Evolutionary conservation across 2,888 invertebrate genomes (phyloP), one percentile per base, ranked within the genome.

Genomic region (Pammene fasciana): DNA sequence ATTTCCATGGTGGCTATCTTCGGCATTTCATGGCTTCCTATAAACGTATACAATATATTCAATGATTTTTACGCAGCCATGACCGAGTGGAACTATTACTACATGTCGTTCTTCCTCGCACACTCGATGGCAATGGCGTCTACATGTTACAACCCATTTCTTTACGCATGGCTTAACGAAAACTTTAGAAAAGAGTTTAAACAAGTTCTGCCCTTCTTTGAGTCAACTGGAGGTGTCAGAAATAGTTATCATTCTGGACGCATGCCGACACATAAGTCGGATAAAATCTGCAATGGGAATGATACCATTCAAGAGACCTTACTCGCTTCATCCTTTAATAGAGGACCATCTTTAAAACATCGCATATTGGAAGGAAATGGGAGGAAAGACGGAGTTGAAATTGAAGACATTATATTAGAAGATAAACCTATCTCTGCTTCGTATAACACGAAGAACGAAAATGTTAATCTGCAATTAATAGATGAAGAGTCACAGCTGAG

Each of bases 141-240:
- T 54, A 98, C 98, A 0, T 98, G 98, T 85, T 99, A 99, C 93
- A 99, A 99, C 85, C 98, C 99, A 0, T 97, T 99, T 83, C 94
- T 99, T 8, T 99, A 99, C 85, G 99, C 99, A 16, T 99, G 99
- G 98, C 94, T 99, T 83, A 99, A 99, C 86, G 99, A 98, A 78
- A 97, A 97, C 87, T 99, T 99, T 83, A 95, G 98, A 71, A 98
- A 98, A 85, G 98, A 98, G 86, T 98, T 98, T 84, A 97, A 96
- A 80, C 95, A 96, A 85, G 96, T 97, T 0, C 84, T 95, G 72
- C 95, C 95, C 73, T 94, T 95, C 79, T 94, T 94, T 78, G 94
- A 94, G 75, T 91, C 94, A 0, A 85, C 86, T 10, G 85, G 87
- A 67, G 86, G 91, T 70, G 94, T 94, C 83, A 85, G 93, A 56